Evolutionary conservation across 2,113 vertebrate species (phyloP).

Genomic region (Todiramphus chloris): DNA sequence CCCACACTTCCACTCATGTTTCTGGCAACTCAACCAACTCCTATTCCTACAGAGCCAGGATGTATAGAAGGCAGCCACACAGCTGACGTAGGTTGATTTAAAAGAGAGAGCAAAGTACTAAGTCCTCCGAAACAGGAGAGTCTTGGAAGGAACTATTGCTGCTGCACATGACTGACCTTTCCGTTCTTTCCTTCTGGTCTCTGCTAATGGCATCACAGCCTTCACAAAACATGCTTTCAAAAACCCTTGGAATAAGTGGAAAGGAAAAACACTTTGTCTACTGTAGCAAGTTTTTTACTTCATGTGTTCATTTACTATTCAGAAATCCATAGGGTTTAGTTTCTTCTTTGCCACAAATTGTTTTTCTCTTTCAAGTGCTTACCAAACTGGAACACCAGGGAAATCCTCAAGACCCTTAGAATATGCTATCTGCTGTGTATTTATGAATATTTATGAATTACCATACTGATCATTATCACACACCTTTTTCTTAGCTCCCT

Average conservation of each 20-base stretch:
- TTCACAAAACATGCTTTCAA: background rate
- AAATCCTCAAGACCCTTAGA: background rate
- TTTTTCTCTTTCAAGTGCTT: background rate
- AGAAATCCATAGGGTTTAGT: background rate
- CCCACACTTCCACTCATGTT: background rate
- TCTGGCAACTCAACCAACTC: background rate
- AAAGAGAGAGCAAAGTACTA: background rate
- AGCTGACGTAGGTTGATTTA: background rate
- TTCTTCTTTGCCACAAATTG: background rate
- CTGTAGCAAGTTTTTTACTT: background rate
- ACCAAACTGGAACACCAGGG: background rate
- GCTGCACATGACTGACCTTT: background rate
- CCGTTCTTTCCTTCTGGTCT: background rate
- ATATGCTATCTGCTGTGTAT: background rate
- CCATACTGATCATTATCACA: background rate
- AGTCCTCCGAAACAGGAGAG: background rate
- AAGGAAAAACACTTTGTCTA: background rate
- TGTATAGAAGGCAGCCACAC: constrained; percentile 24
- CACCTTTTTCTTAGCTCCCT: background rate
- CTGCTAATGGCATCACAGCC: background rate
- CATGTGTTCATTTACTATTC: background rate
- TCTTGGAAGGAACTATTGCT: background rate
- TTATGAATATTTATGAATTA: background rate
- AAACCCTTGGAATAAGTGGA: background rate
- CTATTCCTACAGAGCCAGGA: background rate